A percentile compares a stretch with the other conserved stretches of the same genome.
phyloP scores from a whole-genome alignment of 2,888 invertebrate species.

The Apomyelois bistriatella region DNA sequence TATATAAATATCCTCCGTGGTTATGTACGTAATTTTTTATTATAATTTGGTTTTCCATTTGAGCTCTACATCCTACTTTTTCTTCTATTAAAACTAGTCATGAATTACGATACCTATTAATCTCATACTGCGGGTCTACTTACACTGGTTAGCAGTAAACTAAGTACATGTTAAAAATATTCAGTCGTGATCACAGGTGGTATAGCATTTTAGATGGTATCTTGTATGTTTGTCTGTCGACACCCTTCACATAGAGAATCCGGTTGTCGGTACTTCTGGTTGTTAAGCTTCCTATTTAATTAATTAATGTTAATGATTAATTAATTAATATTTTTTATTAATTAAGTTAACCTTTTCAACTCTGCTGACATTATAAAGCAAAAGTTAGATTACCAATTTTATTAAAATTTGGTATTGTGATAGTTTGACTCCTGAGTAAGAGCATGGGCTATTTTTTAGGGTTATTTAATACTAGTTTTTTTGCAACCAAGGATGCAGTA shows the following conservation, averaged over 20 bases:
- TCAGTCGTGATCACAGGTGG: slow-evolving; percentile 46
- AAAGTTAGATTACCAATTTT: too few species aligned
- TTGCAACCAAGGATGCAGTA: too few species aligned
- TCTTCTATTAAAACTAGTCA: background rate
- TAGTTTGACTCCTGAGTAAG: too few species aligned
- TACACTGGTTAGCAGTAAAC: background rate
- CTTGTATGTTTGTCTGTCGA: slow-evolving; percentile 43
- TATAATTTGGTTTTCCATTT: too few species aligned
- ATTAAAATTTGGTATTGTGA: too few species aligned
- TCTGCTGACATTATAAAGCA: too few species aligned
- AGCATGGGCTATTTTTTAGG: too few species aligned
- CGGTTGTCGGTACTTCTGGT: slow-evolving; percentile 22
- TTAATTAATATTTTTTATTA: background rate
- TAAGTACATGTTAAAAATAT: slow-evolving; percentile 25
- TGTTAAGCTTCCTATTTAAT: background rate
- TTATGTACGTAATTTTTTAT: too few species aligned
- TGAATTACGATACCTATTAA: background rate
- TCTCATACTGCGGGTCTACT: background rate
- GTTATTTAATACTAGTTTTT: too few species aligned
- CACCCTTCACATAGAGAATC: slow-evolving; percentile 42
- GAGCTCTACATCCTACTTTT: too few species aligned
- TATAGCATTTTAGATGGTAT: slow-evolving; percentile 45
- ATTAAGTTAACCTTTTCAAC: too few species aligned
- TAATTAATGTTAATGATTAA: background rate
- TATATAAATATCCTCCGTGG: too few species aligned